phyloP scores from a whole-genome alignment of 2,113 vertebrate species.

The Hemiscyllium ocellatum region DNA sequence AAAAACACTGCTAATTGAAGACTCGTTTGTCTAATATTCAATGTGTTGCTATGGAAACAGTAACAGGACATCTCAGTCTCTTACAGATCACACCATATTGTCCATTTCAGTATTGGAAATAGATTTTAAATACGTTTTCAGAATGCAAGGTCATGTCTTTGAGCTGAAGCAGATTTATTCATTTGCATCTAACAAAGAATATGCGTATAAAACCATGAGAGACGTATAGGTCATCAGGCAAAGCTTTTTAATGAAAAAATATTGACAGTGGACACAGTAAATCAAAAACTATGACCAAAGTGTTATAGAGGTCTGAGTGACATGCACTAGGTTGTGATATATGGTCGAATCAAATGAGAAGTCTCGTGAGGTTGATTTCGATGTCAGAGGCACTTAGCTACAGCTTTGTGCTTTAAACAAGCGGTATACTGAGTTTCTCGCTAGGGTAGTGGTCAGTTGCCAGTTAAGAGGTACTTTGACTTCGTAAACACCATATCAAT shows the following conservation, averaged over 20 bases:
- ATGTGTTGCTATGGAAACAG: neutral
- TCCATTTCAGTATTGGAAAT: neutral
- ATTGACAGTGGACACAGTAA: neutral
- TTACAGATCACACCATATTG: neutral
- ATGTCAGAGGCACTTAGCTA: too few species aligned
- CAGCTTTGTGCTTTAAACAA: too few species aligned
- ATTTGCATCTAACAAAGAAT: neutral
- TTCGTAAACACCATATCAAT: too few species aligned
- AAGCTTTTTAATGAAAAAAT: neutral
- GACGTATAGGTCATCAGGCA: neutral
- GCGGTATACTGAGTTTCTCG: too few species aligned
- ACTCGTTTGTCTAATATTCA: neutral
- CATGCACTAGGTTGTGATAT: too few species aligned
- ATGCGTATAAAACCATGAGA: neutral
- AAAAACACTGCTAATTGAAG: slow-evolving; percentile 15
- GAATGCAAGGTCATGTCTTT: neutral
- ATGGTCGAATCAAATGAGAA: too few species aligned
- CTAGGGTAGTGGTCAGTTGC: too few species aligned
- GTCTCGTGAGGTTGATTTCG: too few species aligned
- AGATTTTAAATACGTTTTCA: neutral
- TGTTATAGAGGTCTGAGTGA: too few species aligned
- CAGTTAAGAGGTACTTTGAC: too few species aligned
- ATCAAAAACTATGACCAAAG: neutral
- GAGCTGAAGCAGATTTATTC: neutral
- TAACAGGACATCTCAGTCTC: neutral